phyloP scores from a whole-genome alignment of 2,888 invertebrate species.

The Microctonus aethiopoides region DNA sequence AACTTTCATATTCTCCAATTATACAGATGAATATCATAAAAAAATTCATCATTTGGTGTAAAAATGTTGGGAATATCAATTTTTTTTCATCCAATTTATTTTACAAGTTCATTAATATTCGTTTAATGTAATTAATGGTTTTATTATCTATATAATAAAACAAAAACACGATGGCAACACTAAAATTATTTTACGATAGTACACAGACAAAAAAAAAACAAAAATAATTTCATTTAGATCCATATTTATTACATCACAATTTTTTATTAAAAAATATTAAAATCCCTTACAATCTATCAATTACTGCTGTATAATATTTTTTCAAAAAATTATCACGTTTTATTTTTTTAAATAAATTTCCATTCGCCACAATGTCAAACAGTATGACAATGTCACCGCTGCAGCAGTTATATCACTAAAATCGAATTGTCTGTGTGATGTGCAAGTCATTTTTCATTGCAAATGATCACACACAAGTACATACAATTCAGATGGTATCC shows the following conservation, averaged over 20 bases:
- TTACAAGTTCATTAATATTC: not conserved
- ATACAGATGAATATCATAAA: not conserved
- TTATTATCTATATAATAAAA: not conserved
- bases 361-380: not conserved
- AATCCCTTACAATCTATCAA: not conserved
- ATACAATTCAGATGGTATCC: not conserved
- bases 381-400: too few species aligned
- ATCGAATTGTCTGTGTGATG: slow-evolving; percentile 2
- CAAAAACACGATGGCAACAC: not conserved
- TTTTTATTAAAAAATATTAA: too few species aligned
- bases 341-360: not conserved
- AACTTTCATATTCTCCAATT: not conserved
- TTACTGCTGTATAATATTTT: not conserved
- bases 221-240: too few species aligned
- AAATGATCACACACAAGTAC: not conserved
- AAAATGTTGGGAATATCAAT: not conserved
- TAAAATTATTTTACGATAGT: too few species aligned
- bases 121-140: not conserved
- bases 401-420: not conserved
- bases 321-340: not conserved
- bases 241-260: too few species aligned
- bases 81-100: not conserved
- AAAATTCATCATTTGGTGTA: not conserved
- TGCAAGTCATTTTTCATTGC: slow-evolving; percentile 9
- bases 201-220: too few species aligned